Evolutionary conservation across 2,888 invertebrate genomes (phyloP).

Genomic region (Carabus problematicus): DNA sequence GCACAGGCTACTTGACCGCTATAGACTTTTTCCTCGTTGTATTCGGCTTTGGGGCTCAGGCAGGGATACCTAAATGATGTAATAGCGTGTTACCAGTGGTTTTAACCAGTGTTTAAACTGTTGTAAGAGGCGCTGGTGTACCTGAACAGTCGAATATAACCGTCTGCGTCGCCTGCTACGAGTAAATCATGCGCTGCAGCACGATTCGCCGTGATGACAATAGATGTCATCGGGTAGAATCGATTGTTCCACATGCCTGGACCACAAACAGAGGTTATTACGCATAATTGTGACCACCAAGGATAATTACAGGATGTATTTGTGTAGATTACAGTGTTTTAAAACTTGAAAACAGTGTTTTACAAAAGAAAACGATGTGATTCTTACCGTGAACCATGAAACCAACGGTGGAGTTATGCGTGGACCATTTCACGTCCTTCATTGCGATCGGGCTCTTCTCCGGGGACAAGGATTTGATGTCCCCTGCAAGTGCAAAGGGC

Average conservation of each 20-base stretch:
- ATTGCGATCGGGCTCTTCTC: conserved; percentile 89
- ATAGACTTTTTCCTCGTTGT: conserved; percentile 87
- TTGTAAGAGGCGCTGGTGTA: conserved; percentile 53
- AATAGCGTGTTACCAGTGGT: too few species aligned
- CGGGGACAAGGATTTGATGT: conserved; percentile 84
- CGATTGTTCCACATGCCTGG: conserved; percentile 89
- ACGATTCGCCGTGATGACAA: conserved; percentile 81
- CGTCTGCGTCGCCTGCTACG: conserved; percentile 88
- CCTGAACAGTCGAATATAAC: conserved; percentile 84
- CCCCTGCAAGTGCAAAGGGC: conserved; percentile 67
- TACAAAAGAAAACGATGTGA: too few species aligned
- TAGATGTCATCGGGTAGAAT: conserved; percentile 84
- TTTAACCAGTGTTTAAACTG: neutral
- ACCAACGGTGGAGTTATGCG: conserved; percentile 86
- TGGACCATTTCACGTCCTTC: conserved; percentile 91
- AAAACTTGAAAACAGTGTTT: too few species aligned
- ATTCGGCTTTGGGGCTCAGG: conserved; percentile 84
- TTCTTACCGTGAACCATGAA: conserved; percentile 81
- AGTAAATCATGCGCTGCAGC: conserved; percentile 85
- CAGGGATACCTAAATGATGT: conserved; percentile 75
- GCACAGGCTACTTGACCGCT: conserved; percentile 81
- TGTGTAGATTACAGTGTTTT: too few species aligned
- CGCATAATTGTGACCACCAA: conserved; percentile 22
- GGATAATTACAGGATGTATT: too few species aligned
- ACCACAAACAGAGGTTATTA: neutral